Base-by-base conservation (phyloP, 2,888 invertebrate genomes). In the Abrostola triplasia region DNA sequence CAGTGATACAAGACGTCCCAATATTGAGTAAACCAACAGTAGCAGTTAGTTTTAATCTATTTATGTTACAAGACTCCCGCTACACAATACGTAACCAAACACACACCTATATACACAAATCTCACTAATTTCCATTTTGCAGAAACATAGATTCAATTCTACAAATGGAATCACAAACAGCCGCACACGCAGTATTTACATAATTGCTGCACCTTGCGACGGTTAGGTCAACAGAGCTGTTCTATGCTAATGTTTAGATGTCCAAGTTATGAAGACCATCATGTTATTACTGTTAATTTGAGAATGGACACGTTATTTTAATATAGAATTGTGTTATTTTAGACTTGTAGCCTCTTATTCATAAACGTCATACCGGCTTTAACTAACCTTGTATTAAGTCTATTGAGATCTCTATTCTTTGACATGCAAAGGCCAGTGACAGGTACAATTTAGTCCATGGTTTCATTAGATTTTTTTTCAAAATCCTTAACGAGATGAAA, bases 151-250 rank as follows among this genome's bases (percentile, higher is more conserved):
- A 70, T 70, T 66, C 71, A 79, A 76, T 70, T 52, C 57, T 50
- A 73, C 58, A 76, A 73, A 70, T 75, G 67, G 73, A 72, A 73
- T 75, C 70, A 59, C 75, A 67, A 73, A 75, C 71, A 71, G 51
- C 48, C 24, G 7, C 71, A 24, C 55, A 48, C 57, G 42, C 77
- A 66, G 48, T 52, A 79, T 78, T 77, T 74, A 57, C 79, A 79
- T 79, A 77, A 78, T 76, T 79, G 73, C 52, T 69, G 63, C 72
- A 78, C 76, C 75, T 76, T n/a, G 62, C 40, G 36, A 59, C 49
- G 54, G 58, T 59, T 58, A 58, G 62, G 58, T 48, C 74, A 57
- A 60, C 58, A 75, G 44, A 47, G 54, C 61, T 48, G 38, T 7
- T 35, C 5, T 63, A 60, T 59, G 59, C 36, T 59, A 63, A 72